A percentile compares a stretch with the other conserved stretches of the same genome.
phyloP scores from a whole-genome alignment of 2,113 vertebrate genomes.

The Ictalurus furcatus region DNA sequence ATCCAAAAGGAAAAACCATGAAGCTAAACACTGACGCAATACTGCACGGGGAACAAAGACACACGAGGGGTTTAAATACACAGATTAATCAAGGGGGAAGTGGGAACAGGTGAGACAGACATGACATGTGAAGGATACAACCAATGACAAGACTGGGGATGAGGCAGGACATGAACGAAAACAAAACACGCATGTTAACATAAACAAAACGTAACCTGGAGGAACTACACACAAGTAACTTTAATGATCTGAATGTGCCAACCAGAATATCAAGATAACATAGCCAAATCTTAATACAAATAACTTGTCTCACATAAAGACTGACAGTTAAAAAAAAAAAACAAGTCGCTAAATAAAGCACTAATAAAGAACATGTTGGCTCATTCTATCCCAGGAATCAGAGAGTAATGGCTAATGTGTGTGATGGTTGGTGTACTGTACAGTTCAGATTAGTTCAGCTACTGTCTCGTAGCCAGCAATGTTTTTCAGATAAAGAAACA shows the following conservation, averaged over 20 bases:
- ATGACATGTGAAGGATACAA: too few species aligned
- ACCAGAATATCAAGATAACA: neutral
- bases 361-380: neutral
- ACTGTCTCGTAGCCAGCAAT: neutral
- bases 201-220: too few species aligned
- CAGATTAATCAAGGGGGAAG: too few species aligned
- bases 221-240: neutral
- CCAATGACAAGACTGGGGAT: too few species aligned
- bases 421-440: neutral
- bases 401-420: neutral
- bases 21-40: too few species aligned
- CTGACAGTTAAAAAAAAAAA: neutral
- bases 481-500: neutral
- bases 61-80: too few species aligned
- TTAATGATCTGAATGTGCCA: neutral
- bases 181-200: too few species aligned
- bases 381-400: neutral
- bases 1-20: too few species aligned
- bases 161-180: too few species aligned
- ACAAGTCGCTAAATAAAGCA: neutral
- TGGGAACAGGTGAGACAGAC: too few species aligned
- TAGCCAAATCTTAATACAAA: neutral
- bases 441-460: neutral
- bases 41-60: too few species aligned
- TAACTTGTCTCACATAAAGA: neutral